phyloP scores from a whole-genome alignment of 64 coral and sea anemone genomes.

The Astreopora myriophthalma region DNA sequence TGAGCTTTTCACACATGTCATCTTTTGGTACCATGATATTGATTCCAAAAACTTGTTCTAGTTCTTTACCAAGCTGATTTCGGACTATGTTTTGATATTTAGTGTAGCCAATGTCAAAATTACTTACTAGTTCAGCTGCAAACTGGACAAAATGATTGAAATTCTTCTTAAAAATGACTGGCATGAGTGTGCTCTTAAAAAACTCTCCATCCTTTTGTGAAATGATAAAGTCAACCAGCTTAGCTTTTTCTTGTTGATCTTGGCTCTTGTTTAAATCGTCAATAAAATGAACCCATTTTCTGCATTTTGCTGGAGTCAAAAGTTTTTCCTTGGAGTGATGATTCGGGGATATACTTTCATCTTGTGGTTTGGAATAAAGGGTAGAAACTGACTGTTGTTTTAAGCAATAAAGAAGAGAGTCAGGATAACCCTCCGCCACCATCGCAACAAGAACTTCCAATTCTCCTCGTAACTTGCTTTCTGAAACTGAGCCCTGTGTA shows the following conservation, averaged over 20 bases:
- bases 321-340: neutral
- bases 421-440: neutral
- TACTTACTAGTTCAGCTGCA: slow-evolving; percentile 8
- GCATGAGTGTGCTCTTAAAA: slow-evolving; percentile 7
- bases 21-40: slow-evolving; percentile 58
- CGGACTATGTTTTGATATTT: slow-evolving; percentile 40
- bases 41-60: slow-evolving; percentile 28
- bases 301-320: neutral
- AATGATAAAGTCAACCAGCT: neutral
- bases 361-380: slow-evolving; percentile 28
- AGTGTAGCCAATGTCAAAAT: slow-evolving; percentile 20
- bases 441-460: slow-evolving; percentile 1
- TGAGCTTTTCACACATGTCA: slow-evolving; percentile 21
- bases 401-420: neutral
- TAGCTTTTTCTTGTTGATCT: neutral
- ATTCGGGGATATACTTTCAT: slow-evolving; percentile 10
- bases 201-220: neutral
- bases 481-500: slow-evolving; percentile 1
- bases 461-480: slow-evolving; percentile 31
- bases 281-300: neutral
- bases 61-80: slow-evolving; percentile 22
- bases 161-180: neutral
- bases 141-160: slow-evolving; percentile 3
- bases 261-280: slow-evolving; percentile 32
- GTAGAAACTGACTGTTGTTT: slow-evolving; percentile 23